Evolutionary conservation across 2,888 invertebrate genomes (phyloP).

Genomic region (Idaea straminata): DNA sequence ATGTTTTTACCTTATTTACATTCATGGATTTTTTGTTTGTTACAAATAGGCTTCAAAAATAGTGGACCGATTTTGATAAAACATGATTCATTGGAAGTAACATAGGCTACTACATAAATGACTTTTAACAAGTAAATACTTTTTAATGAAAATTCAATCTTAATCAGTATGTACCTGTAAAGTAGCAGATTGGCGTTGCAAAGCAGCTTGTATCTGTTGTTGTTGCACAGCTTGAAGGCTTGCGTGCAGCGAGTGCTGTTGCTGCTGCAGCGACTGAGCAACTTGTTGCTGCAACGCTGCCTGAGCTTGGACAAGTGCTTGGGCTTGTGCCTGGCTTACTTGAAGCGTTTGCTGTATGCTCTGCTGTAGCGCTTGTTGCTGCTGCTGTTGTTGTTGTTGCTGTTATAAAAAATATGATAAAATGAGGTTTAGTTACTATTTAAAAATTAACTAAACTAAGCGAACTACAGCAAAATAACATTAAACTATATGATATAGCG

Average conservation of each 20-base stretch:
- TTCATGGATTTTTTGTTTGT: no score
- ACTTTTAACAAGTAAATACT: no score
- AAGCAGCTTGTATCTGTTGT: conserved; percentile 73
- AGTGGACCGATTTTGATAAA: no score
- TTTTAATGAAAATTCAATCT: no score
- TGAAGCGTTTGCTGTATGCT: conserved; percentile 64
- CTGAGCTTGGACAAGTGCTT: conserved; percentile 70
- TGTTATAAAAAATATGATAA: conserved; percentile 31
- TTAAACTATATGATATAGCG: no score
- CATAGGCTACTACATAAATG: no score
- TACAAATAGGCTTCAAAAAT: no score
- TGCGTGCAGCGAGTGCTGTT: conserved; percentile 70
- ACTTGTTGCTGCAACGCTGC: conserved; percentile 72
- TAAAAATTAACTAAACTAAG: conserved; percentile 32
- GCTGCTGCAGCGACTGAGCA: conserved; percentile 69
- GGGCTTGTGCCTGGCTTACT: conserved; percentile 72
- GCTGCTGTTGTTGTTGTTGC: conserved; percentile 47
- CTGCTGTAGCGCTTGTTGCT: conserved; percentile 58
- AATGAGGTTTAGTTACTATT: not conserved
- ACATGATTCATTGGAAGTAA: no score
- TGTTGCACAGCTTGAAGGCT: conserved; percentile 72
- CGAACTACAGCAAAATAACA: no score
- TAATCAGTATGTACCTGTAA: conserved; percentile 52
- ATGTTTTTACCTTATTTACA: no score
- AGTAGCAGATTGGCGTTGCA: conserved; percentile 71